Evolutionary conservation across 2,797 vertebrate genomes (phyloP).

Genomic region (Trichosurus vulpecula): DNA sequence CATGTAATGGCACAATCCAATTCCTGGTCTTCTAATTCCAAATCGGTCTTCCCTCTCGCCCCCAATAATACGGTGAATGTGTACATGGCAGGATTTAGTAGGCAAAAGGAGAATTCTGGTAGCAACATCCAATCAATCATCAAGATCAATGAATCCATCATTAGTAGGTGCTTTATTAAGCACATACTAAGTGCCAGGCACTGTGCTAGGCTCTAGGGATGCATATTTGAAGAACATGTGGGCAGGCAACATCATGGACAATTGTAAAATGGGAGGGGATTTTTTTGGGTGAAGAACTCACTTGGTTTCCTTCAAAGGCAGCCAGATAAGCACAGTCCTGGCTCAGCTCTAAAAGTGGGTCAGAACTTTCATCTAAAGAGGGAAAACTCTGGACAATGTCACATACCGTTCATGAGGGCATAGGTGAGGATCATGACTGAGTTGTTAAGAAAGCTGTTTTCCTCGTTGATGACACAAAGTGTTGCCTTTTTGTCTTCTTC

Average conservation of each 20-base stretch:
- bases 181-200: background rate
- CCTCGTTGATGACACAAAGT: conserved; percentile 93
- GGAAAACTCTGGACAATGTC: background rate
- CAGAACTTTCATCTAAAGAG: conserved; percentile 57
- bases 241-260: background rate
- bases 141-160: background rate
- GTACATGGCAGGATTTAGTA: background rate
- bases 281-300: background rate
- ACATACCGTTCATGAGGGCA: conserved; percentile 96
- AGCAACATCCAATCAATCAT: background rate
- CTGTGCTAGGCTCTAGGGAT: background rate
- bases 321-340: background rate
- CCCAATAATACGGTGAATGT: background rate
- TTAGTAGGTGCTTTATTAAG: background rate
- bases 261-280: background rate
- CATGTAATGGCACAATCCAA: background rate
- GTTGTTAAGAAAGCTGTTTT: conserved; percentile 97
- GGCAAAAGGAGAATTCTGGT: background rate
- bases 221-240: background rate
- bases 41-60: background rate
- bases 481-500: conserved; percentile 96
- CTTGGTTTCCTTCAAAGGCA: background rate
- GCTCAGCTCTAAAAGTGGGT: conserved; percentile 45
- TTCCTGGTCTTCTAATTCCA: background rate
- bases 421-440: conserved; percentile 99